These are phyloP conservation scores for Sceloporus tristichus DNA, from an alignment of 2,113 vertebrate genomes.

Conservation along the genomic window DNA sequence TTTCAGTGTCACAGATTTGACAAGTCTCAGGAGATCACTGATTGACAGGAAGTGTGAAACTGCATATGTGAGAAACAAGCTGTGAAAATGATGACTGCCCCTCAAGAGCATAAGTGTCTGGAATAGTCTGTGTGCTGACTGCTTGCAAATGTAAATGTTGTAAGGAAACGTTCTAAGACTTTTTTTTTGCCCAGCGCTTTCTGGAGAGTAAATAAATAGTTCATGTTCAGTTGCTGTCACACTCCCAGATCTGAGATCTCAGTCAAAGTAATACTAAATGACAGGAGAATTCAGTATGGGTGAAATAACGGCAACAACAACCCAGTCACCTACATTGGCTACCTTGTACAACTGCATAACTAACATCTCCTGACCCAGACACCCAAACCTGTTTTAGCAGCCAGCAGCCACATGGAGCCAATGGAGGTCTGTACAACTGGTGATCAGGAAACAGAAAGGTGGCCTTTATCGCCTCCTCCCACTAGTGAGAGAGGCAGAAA, in stretches of 20 bases:
- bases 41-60: conserved; percentile 58
- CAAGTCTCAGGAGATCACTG: conserved; percentile 29
- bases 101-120: conserved; percentile 38
- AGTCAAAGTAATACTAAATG: background rate
- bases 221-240: conserved; percentile 7
- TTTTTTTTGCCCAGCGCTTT: conserved; percentile 51
- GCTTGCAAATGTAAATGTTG: conserved; percentile 56
- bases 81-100: conserved; percentile 20
- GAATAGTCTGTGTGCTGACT: conserved; percentile 58
- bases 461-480: no score
- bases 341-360: no score
- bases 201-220: conserved; percentile 42
- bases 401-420: no score
- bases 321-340: background rate
- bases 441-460: no score
- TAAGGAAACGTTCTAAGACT: conserved; percentile 35
- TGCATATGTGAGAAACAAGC: conserved; percentile 53
- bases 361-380: no score
- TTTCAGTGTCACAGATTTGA: background rate
- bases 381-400: no score
- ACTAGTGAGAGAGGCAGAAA: no score
- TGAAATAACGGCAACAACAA: background rate
- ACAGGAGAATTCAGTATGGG: no score
- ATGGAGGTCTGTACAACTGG: no score
- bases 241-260: background rate